phyloP scores from a whole-genome alignment of 2,888 invertebrate genomes.

The Eupelmus urozonus region DNA sequence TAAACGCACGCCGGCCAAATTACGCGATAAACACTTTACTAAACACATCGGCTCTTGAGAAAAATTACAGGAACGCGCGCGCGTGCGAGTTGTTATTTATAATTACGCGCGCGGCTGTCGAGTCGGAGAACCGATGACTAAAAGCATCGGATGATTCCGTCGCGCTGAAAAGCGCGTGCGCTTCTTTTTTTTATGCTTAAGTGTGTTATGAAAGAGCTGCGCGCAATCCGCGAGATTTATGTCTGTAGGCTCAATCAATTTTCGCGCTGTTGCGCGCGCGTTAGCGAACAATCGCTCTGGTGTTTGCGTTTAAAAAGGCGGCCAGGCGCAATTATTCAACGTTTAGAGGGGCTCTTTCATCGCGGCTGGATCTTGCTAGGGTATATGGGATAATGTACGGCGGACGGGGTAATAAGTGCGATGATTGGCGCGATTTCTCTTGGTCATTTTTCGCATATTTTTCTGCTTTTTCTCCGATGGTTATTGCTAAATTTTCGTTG shows the following conservation, averaged over 20 bases:
- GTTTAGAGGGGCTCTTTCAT: not conserved
- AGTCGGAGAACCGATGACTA: not conserved
- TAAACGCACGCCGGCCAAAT: not conserved
- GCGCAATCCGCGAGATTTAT: slow-evolving; percentile 3
- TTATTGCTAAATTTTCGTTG: too few species aligned
- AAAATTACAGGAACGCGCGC: not conserved
- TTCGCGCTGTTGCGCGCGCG: not conserved
- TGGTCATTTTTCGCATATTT: not conserved
- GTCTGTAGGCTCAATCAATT: slow-evolving; percentile 3
- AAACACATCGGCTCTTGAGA: not conserved
- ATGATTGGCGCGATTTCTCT: not conserved
- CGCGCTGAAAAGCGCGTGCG: not conserved
- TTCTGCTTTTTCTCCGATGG: not conserved
- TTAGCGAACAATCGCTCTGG: not conserved
- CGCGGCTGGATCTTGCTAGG: not conserved
- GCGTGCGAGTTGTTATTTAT: slow-evolving; percentile 7
- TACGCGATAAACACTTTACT: not conserved
- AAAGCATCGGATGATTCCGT: not conserved
- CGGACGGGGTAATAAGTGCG: not conserved
- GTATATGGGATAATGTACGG: not conserved
- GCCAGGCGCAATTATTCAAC: not conserved
- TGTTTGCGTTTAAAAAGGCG: not conserved
- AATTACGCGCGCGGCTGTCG: slow-evolving; percentile 29
- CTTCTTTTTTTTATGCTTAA: not conserved
- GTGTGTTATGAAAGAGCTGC: not conserved